phyloP scores from a whole-genome alignment of 2,888 invertebrate species.

The Zeuzera pyrina region DNA sequence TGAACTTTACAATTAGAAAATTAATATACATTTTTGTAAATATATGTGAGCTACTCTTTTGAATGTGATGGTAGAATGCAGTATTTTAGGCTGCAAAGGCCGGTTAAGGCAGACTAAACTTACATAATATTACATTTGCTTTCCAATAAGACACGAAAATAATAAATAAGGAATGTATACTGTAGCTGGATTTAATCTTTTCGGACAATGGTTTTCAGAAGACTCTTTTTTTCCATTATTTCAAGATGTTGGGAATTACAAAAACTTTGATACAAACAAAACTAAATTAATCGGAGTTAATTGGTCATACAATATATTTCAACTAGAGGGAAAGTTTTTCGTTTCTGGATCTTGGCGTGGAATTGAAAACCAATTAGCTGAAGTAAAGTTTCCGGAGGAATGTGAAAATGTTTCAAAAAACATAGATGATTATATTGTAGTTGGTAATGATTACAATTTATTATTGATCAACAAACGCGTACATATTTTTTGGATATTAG shows the following conservation, averaged over 20 bases:
- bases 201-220: constrained; percentile 49
- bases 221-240: constrained; percentile 31
- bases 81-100: too few species aligned
- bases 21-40: too few species aligned
- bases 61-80: too few species aligned
- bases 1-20: too few species aligned
- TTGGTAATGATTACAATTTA: constrained; percentile 47
- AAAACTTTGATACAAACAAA: constrained; percentile 17
- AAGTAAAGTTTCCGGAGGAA: constrained; percentile 32
- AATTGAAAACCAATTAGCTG: constrained; percentile 27
- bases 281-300: constrained; percentile 30
- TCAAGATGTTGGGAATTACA: constrained; percentile 12
- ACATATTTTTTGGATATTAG: constrained; percentile 31
- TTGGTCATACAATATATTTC: constrained; percentile 59
- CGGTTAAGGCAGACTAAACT: too few species aligned
- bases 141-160: too few species aligned
- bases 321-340: constrained; percentile 28
- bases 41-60: too few species aligned
- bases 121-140: too few species aligned
- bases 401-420: constrained; percentile 11
- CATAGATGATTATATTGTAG: constrained; percentile 20
- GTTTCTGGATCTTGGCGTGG: constrained; percentile 42
- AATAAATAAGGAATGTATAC: too few species aligned
- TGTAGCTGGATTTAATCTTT: constrained; percentile 52
- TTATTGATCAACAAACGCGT: constrained; percentile 28